These are phyloP conservation scores for Melipona beecheii DNA, from an alignment of 2,888 invertebrate genomes.

Conservation along the genomic window DNA sequence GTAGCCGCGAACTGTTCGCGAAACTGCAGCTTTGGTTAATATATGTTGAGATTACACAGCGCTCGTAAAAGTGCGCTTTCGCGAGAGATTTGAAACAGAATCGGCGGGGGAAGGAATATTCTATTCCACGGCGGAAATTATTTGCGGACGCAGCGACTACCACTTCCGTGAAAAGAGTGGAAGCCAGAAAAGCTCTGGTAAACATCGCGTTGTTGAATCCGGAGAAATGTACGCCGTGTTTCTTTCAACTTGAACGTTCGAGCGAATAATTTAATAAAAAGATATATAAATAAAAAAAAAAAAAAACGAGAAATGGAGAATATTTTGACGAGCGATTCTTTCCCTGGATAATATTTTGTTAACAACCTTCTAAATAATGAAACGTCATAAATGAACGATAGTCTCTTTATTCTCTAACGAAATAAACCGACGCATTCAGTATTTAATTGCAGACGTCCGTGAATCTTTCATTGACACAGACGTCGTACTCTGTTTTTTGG, in stretches of 20 bases:
- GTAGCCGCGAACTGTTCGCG: no score
- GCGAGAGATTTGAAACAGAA: constrained; percentile 13
- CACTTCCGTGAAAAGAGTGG: constrained; percentile 32
- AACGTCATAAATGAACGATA: neutral
- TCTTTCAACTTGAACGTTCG: constrained; percentile 6
- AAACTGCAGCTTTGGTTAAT: constrained; percentile 10
- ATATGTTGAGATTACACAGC: neutral
- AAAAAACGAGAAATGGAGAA: neutral
- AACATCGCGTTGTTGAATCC: constrained; percentile 37
- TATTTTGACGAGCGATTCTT: neutral
- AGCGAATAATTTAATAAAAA: constrained; percentile 10
- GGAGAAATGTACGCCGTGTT: constrained; percentile 12
- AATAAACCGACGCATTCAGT: no score
- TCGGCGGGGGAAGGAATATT: neutral
- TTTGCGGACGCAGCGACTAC: constrained; percentile 20
- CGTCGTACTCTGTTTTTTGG: no score
- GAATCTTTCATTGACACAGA: no score
- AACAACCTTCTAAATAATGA: neutral
- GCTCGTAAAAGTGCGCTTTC: constrained; percentile 4
- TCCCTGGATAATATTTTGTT: neutral
- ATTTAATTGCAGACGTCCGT: no score
- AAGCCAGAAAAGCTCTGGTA: constrained; percentile 22
- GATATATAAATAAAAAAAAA: neutral
- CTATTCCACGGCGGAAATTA: constrained; percentile 11
- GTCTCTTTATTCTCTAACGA: no score